A percentile compares a stretch with the other conserved stretches of the same genome.
Conservation (phyloP, 2,113 vertebrate species). For the Tachycineta bicolor region DNA sequence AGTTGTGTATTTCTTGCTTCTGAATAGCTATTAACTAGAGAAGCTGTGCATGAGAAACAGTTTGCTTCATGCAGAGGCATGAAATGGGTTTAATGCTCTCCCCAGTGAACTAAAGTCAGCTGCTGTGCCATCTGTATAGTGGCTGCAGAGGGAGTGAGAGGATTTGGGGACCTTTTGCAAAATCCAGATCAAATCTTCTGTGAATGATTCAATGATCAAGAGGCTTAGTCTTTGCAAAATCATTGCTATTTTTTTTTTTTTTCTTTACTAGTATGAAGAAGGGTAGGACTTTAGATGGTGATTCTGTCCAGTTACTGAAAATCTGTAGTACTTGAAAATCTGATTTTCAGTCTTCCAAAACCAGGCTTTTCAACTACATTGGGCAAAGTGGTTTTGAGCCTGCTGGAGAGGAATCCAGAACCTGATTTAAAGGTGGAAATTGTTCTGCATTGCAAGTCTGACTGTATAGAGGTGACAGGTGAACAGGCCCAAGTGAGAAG, state of each 20-base stretch:
- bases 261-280: background rate
- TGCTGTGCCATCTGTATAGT: background rate
- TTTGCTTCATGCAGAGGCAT: background rate
- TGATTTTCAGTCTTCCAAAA: background rate
- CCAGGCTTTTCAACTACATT: background rate
- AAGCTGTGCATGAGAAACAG: background rate
- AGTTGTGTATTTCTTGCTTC: background rate
- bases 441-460: background rate
- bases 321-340: background rate
- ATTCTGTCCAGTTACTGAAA: background rate
- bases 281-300: background rate
- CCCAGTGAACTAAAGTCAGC: rapidly evolving
- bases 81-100: background rate
- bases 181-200: background rate
- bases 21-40: background rate
- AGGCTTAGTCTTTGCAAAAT: background rate
- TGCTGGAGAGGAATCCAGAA: background rate
- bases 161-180: background rate
- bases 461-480: background rate
- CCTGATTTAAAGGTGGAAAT: background rate
- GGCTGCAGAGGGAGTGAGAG: background rate
- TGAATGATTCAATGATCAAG: background rate
- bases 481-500: background rate
- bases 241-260: background rate
- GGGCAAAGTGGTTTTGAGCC: background rate